Base-by-base conservation (phyloP, 2,888 invertebrate genomes). In the Drosophila aldrichi region DNA sequence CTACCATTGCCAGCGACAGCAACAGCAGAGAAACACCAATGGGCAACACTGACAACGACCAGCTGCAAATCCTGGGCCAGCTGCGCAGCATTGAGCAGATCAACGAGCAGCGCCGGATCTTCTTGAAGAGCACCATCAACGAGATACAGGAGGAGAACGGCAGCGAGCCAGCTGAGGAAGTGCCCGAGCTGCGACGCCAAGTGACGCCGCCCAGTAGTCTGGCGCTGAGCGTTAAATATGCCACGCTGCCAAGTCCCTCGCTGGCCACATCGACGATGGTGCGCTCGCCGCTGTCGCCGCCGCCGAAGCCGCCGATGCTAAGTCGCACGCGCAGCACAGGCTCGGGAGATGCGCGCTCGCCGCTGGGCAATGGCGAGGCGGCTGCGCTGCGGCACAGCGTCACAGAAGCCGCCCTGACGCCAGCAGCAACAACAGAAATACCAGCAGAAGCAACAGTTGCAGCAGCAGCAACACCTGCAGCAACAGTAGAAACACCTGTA, bases 291-390 rank as follows among this genome's bases (percentile, higher is more conserved):
- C 51, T 74, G n/a, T 81, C 90, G 25, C 91, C 91, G 43, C 91
- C 91, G 43, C 91, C 91, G 14, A 91, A 91, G 38, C 91, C 91
- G 18, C 91, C 91, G 44, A 91, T 91, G 91, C 59, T 91, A 58
- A 88, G 91, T 66, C 91, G 91, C 54, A 84, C 90, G 41, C 88
- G 90, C 46, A 91, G 91, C 69, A 82, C 88, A 12, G 91, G 91
- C 38, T 75, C 83, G 56, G 90, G 89, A 5, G 90, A 91, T 59
- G 77, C 70, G 34, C 73, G 76, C n/a, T 61, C 75, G 8, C 56
- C 72, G 0, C n/a, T 71, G 2, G 40, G 46, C 41, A 82, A 82
- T 48, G 83, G 77, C 2, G 72, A 80, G 7, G 36, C 54, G 5
- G 3, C 16, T 1, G 7, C 41, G 10, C 29, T 67, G 48, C 82